Evolutionary conservation across 2,113 vertebrate species (phyloP), one percentile per base, ranked within the genome.

Genomic region (Solenodon paradoxus): DNA sequence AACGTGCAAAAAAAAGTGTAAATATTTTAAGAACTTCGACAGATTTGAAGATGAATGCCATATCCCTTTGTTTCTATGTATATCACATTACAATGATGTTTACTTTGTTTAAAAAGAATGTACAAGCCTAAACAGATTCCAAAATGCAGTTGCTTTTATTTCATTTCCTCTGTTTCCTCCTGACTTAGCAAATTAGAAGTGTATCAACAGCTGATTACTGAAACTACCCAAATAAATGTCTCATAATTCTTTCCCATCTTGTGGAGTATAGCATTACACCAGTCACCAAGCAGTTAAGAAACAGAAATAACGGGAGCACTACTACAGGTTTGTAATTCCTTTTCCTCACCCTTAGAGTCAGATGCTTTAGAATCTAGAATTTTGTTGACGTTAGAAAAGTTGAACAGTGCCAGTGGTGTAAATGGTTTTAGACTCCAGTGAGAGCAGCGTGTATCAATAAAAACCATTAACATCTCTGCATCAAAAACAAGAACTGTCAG

Each of bases 81-180:
- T 55, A 59, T 19, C n/a, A 28, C 16, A 88, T 74, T 38, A 81
- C 22, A 64, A 55, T 79, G 47, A 24, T 35, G 59, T 79, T 87
- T 66, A 92, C n/a, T 82, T 92, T 92, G 40, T 79, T 94, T 68
- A 77, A 86, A 94, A 75, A 96, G 26, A 89, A 53, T 55, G 22
- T 40, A 64, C 30, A 30, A 53, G 38, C 10, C 72, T 53, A 88
- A 81, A 75, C n/a, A 85, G 35, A 84, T 71, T 90, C 69, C 51
- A 94, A 83, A 95, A 96, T 55, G 90, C 45, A 87, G 45, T 19
- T 80, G 57, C 53, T 95, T 84, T 84, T 64, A 85, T 72, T 75
- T 57, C 16, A 38, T 92, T 95, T 96, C 80, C 84, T 92, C 78
- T 85, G 74, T 57, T 86, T 92, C 83, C 77, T 87, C 71, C 61